These are phyloP conservation scores for Botrylloides violaceus DNA, from an alignment of 23 tunicate species.

Conservation along the genomic window DNA sequence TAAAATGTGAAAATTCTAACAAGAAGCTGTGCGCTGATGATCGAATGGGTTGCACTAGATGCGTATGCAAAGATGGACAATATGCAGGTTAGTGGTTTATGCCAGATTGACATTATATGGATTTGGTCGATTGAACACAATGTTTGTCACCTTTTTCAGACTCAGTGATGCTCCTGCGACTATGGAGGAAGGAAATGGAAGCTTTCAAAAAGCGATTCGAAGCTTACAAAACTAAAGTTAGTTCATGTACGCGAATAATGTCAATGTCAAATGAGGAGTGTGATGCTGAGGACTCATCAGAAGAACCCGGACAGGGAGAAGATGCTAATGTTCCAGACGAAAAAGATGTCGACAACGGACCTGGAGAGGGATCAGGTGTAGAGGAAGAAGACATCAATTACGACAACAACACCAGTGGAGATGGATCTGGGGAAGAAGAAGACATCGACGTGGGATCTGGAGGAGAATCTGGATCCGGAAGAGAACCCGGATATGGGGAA, in stretches of 20 bases:
- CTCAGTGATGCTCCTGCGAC: background rate
- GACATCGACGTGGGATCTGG: background rate
- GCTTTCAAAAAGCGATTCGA: background rate
- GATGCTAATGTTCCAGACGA: background rate
- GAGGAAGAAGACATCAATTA: background rate
- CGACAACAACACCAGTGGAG: background rate
- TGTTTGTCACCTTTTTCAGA: too few species aligned
- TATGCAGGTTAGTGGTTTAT: too few species aligned
- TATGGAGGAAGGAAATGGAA: background rate
- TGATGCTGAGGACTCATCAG: background rate
- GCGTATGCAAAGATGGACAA: background rate
- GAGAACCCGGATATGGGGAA: background rate
- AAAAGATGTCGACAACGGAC: background rate
- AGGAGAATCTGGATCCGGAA: background rate
- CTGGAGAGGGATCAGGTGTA: background rate
- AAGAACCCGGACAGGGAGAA: background rate
- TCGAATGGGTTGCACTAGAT: background rate
- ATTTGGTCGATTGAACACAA: too few species aligned
- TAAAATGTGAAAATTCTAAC: background rate
- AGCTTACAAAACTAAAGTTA: background rate
- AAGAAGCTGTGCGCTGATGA: background rate
- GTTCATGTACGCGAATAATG: background rate
- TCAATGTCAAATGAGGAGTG: background rate
- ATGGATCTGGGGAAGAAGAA: background rate
- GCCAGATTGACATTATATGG: too few species aligned